A percentile compares a stretch with the other conserved stretches of the same genome.
These are phyloP conservation scores for Hydrocynus forskahlii DNA, from an alignment of 2,797 vertebrate species.

Conservation along the genomic window DNA sequence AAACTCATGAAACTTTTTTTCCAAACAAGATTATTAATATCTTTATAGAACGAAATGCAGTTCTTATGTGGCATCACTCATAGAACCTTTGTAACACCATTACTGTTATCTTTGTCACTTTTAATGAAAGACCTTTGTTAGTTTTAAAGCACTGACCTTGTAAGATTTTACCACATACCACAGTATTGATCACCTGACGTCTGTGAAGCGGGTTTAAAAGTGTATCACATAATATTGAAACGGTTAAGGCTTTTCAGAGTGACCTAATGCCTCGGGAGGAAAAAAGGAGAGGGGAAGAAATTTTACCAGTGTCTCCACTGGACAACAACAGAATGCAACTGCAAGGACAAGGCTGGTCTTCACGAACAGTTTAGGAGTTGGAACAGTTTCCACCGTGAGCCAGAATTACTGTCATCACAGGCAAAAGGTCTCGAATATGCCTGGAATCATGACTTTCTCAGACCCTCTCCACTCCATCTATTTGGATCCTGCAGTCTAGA, in stretches of 20 bases:
- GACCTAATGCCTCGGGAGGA: slow-evolving; percentile 10
- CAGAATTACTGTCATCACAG: neutral
- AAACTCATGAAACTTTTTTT: too few relatives aligned
- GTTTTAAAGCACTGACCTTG: neutral
- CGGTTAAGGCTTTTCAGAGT: slow-evolving; percentile 5
- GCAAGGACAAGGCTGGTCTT: neutral
- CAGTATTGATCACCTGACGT: neutral
- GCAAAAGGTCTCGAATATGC: neutral
- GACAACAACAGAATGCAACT: slow-evolving; percentile 1
- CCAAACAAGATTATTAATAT: too few relatives aligned
- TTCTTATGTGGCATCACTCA: too few relatives aligned
- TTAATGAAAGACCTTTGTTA: neutral
- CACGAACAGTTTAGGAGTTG: neutral
- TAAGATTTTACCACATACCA: neutral
- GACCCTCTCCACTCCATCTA: too few relatives aligned
- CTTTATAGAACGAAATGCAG: too few relatives aligned
- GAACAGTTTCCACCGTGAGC: neutral
- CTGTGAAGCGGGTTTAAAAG: slow-evolving; percentile 3
- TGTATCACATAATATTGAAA: slow-evolving; percentile 26
- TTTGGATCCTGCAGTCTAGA: neutral
- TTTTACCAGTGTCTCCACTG: slow-evolving; percentile 26
- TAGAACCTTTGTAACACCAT: neutral
- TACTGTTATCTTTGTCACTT: neutral
- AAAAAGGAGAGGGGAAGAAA: slow-evolving; percentile 12
- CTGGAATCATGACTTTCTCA: neutral